Conservation (phyloP, 1,140 invertebrate genomes). For the Cotesia vestalis region DNA sequence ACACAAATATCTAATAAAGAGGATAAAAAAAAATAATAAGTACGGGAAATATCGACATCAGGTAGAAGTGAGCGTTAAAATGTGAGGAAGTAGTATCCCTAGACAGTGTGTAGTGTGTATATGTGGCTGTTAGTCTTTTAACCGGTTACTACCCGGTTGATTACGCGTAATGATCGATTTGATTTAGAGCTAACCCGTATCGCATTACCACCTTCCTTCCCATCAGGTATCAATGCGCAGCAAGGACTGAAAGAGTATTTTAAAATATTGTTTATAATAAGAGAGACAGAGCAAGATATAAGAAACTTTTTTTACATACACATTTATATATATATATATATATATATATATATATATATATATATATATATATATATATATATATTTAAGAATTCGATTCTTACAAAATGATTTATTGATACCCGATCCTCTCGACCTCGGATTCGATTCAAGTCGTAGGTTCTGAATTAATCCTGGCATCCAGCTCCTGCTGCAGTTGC, state of each 20-base stretch:
- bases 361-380: no score
- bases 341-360: no score
- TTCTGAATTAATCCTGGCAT: slow-evolving; percentile 28
- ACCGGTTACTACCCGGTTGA: slow-evolving; percentile 56
- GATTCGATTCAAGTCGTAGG: slow-evolving; percentile 28
- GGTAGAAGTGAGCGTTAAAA: slow-evolving; percentile 35
- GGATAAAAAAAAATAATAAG: not conserved
- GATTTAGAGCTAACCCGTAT: slow-evolving; percentile 54
- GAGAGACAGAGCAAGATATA: slow-evolving; percentile 7
- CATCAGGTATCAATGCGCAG: slow-evolving; percentile 33
- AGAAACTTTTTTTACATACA: no score
- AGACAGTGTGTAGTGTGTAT: no score
- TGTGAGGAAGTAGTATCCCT: slow-evolving; percentile 29
- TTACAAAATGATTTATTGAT: slow-evolving; percentile 33
- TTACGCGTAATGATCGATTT: slow-evolving; percentile 62
- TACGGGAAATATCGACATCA: slow-evolving; percentile 13
- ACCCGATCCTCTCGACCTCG: slow-evolving; percentile 31
- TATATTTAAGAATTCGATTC: slow-evolving; percentile 13
- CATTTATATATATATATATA: no score
- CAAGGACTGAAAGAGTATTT: slow-evolving; percentile 7
- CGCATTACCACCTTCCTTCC: slow-evolving; percentile 48
- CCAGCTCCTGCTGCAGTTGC: slow-evolving; percentile 25
- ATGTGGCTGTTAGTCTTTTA: slow-evolving; percentile 41
- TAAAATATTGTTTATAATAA: not conserved
- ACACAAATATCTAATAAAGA: slow-evolving; percentile 6